Base-by-base conservation (phyloP, 2,113 vertebrate genomes). In the Neopipo cinnamomea region DNA sequence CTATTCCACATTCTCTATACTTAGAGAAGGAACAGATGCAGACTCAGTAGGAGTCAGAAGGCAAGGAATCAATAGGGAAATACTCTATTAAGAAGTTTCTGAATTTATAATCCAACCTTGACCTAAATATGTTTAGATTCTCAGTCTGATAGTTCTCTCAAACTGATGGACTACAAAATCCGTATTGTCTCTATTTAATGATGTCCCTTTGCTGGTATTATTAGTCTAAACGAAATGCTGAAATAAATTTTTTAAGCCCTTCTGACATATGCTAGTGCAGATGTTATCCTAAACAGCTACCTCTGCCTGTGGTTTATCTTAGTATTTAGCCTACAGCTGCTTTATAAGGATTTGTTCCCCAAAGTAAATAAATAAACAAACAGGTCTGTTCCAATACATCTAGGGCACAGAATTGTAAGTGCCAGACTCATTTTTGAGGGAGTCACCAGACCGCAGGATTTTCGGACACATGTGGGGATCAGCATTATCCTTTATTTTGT, bases 91-190 rank as follows among this genome's bases (percentile, higher is more conserved):
- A 90, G 66, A 76, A 82, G 15, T 94, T 96, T 95, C 88, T 96
- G 95, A 91, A 96, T 94, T 76, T 87, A 70, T 97, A 95, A 95
- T 96, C 87, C 89, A 96, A 93, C 94, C 88, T 97, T 97, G 94
- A 96, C 96, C 88, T 95, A 96, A 95, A 96, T 96, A 94, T 84
- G 28, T 49, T 92, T 70, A 78, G 56, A 93, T 89, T 70, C 70
- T 92, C 78, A 61, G 61, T 76, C 74, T 15, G 27, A 70, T 52
- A 91, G 73, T 52, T 91, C 76, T 78, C 71, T 94, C 77, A 35
- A 85, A 89, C 39, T 76, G 67, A 63, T 85, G 28, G 23, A 44
- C 35, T 94, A 37, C 8, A 20, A 95, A 92, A 80, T 86, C 91
- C 39, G 18, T 84, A 63, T 81, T 94, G 35, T 86, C 53, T 89